phyloP scores from a whole-genome alignment of 1,140 invertebrate species.

The Calosoma granatense region DNA sequence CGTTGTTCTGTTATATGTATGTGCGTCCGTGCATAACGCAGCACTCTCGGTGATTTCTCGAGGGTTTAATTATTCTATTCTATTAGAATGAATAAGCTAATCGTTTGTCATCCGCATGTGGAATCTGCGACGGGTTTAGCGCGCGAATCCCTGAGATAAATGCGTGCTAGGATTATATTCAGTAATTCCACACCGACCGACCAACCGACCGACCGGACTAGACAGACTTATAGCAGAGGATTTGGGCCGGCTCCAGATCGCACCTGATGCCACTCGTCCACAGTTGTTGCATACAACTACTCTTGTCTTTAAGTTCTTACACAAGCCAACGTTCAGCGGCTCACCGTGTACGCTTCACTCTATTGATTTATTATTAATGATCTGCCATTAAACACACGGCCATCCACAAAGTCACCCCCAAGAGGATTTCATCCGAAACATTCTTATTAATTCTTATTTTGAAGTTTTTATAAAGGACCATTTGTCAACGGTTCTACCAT shows the following conservation, averaged over 20 bases:
- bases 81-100: neutral
- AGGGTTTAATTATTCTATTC: neutral
- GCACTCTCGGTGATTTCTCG: neutral
- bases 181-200: neutral
- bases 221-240: neutral
- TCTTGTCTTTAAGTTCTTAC: neutral
- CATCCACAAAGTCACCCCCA: neutral
- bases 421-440: neutral
- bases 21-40: no score
- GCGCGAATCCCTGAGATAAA: neutral
- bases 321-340: neutral
- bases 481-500: no score
- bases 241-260: neutral
- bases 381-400: neutral
- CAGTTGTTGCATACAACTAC: neutral
- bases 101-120: neutral
- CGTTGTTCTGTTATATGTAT: no score
- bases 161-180: neutral
- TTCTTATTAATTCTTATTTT: neutral
- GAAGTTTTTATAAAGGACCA: no score
- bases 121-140: neutral
- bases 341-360: neutral
- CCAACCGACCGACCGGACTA: no score
- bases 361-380: neutral
- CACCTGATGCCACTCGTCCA: neutral